Base-by-base conservation (phyloP, 2,888 invertebrate genomes). In the Tipula helvola region DNA sequence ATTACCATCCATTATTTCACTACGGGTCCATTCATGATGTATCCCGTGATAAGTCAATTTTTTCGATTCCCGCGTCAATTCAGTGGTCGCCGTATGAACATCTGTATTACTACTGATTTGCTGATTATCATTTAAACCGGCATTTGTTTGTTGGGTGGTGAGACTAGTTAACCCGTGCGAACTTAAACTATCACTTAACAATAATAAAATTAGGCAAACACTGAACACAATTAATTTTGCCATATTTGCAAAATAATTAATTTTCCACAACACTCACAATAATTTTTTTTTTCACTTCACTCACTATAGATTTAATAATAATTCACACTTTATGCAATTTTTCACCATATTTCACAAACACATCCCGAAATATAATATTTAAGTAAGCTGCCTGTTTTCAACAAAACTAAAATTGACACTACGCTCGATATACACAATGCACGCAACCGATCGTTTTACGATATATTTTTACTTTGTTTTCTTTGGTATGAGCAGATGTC, bases 1-100 rank as follows among this genome's bases (percentile, higher is more conserved):
- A 89, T 91, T 91, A n/a, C 88, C 88, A 88, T 91, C 91, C 91
- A 91, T 91, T 87, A 90, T 90, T 89, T 91, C 92, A 1, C 89
- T 88, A 83, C 91, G 90, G 86, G 89, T 89, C 91, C 92, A 91
- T 87, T 91, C 89, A 57, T 89, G 89, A 87, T 84, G 84, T 8
- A 71, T 28, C 71, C 71, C 71, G 10, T 28, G 71, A 28, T 71
- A 71, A 3, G 71, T 10, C 0, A 71, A 28, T 12, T 28, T 71
- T 41, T 84, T 41, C n/a, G 84, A 16, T n/a, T 84, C 39, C 1
- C 84, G n/a, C 16, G 10, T 39, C 39, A 39, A 5, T 84, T 84
- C 84, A n/a, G 16, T 8, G 0, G n/a, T 39, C 8, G 83, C 5
- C 3, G 39, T 39, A 57, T 57, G 2, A 28, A 28, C 28, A 28